A percentile compares a stretch with the other conserved stretches of the same genome.
These are phyloP conservation scores for Enteromius argenteus DNA, from an alignment of 2,797 vertebrate species.

Conservation along the genomic window DNA sequence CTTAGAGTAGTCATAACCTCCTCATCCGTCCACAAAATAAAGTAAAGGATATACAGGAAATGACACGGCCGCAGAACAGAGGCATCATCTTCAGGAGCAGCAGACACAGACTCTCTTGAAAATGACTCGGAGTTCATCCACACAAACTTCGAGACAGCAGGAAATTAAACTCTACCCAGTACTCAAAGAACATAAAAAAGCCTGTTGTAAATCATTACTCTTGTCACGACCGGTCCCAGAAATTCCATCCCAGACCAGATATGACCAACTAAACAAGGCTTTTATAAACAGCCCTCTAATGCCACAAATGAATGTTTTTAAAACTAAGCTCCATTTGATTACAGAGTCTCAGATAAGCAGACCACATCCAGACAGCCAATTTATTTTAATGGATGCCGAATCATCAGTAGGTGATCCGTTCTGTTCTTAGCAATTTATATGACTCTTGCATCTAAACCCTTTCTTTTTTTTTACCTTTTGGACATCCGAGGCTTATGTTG, in stretches of 20 bases:
- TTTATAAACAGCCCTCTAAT: conserved; percentile 11
- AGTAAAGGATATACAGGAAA: conserved; percentile 34
- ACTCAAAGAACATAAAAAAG: neutral
- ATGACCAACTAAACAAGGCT: neutral
- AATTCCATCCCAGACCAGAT: neutral
- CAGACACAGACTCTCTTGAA: neutral
- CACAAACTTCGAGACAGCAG: neutral
- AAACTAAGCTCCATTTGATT: conserved; percentile 48
- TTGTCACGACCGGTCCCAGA: neutral
- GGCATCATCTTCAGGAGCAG: neutral
- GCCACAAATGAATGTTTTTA: conserved; percentile 31
- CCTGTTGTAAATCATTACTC: conserved; percentile 3
- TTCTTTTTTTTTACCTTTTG: neutral
- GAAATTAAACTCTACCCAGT: conserved; percentile 6
- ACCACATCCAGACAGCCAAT: conserved; percentile 32
- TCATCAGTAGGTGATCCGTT: conserved; percentile 28
- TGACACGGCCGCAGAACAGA: conserved; percentile 25
- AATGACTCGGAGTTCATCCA: neutral
- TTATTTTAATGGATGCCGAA: conserved; percentile 38
- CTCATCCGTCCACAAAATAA: conserved; percentile 29
- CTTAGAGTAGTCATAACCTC: conserved; percentile 30
- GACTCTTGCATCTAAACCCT: neutral
- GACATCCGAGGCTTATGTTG: conserved; percentile 13
- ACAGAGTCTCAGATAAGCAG: conserved; percentile 53
- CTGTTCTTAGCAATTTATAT: conserved; percentile 18